Conservation (phyloP, 2,113 vertebrate species). For the Laticauda laticaudata region DNA sequence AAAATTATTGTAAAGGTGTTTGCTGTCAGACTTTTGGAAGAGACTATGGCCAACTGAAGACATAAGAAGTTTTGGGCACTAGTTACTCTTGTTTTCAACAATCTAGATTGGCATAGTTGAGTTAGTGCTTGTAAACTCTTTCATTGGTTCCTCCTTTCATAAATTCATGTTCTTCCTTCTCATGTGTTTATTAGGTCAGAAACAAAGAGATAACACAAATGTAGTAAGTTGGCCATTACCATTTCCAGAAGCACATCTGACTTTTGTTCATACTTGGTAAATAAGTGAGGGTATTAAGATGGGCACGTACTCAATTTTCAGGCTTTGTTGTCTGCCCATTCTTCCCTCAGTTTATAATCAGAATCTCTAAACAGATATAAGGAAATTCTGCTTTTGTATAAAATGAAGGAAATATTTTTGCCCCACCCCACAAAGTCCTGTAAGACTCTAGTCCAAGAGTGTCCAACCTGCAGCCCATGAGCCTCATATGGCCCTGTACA, state of each 20-base stretch:
- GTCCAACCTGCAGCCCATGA: not conserved
- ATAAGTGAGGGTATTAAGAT: not conserved
- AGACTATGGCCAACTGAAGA: not conserved
- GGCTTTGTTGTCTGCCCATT: not conserved
- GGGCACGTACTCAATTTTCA: not conserved
- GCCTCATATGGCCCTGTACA: not conserved
- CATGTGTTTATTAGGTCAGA: not conserved
- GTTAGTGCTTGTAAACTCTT: not conserved
- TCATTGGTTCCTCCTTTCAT: not conserved
- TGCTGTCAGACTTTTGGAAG: not conserved
- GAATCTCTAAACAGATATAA: not conserved
- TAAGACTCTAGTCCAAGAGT: not conserved
- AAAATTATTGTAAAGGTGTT: not conserved
- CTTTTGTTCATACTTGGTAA: not conserved
- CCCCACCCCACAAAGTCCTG: not conserved
- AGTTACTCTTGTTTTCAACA: not conserved
- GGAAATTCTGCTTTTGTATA: not conserved
- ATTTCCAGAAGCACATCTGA: not conserved
- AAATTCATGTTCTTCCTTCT: not conserved
- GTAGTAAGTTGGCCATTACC: not conserved
- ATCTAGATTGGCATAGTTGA: not conserved
- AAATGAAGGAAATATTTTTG: not conserved
- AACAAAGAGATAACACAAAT: not conserved
- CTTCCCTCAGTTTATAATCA: not conserved
- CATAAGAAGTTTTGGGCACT: not conserved